A percentile compares a stretch with the other conserved stretches of the same genome.
These are phyloP conservation scores for Leptinotarsa peninsularis DNA, from an alignment of 2,888 invertebrate genomes.

Conservation along the genomic window DNA sequence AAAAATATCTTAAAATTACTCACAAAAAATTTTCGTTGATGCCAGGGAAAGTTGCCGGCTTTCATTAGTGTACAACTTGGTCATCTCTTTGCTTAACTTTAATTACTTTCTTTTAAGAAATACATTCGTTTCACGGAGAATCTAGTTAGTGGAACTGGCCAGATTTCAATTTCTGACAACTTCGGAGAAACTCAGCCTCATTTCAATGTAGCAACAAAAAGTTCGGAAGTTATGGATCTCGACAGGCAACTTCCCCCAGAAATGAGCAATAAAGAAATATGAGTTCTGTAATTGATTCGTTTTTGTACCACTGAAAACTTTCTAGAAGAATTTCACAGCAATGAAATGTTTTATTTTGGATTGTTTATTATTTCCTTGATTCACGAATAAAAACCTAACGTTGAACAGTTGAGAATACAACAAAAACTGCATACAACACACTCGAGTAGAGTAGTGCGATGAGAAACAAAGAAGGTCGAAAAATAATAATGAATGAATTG, in stretches of 20 bases:
- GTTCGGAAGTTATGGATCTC: neutral
- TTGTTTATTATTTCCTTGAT: too few relatives aligned
- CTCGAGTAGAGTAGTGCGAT: too few relatives aligned
- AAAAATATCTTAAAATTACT: too few relatives aligned
- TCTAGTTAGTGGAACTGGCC: neutral
- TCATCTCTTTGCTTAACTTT: neutral
- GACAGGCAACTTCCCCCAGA: neutral
- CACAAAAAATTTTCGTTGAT: too few relatives aligned
- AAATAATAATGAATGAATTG: too few relatives aligned
- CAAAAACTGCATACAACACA: too few relatives aligned
- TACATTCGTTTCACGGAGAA: neutral
- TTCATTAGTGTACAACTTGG: neutral
- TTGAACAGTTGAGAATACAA: too few relatives aligned
- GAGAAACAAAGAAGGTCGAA: too few relatives aligned
- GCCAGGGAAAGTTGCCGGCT: neutral
- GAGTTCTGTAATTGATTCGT: neutral
- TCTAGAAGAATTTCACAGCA: neutral
- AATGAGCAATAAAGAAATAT: conserved; percentile 4
- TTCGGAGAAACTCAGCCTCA: neutral
- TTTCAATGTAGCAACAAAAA: neutral
- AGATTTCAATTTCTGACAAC: neutral
- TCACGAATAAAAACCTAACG: too few relatives aligned
- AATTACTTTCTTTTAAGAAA: neutral
- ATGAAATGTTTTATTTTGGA: neutral
- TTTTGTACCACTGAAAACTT: neutral